Conservation (phyloP, 2,113 vertebrate species). For the Lophochroa leadbeateri region DNA sequence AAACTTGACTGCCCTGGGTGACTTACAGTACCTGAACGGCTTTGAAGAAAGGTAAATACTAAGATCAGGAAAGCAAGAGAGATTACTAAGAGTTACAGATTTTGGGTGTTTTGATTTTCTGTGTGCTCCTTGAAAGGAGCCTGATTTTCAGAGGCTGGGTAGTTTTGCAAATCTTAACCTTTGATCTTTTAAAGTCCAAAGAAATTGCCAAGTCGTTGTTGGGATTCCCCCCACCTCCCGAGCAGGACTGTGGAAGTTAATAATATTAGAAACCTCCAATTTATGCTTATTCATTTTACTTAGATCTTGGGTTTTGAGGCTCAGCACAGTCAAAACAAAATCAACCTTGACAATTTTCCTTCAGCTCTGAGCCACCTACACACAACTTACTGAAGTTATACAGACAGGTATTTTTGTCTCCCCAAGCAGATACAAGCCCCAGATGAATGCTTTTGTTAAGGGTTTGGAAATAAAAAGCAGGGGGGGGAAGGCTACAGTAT, state of each 20-base stretch:
- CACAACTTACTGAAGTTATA: neutral
- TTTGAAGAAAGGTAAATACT: neutral
- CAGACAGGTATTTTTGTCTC: neutral
- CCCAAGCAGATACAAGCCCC: neutral
- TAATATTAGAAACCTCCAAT: neutral
- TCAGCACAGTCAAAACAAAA: neutral
- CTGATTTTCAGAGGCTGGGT: neutral
- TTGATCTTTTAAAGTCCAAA: neutral
- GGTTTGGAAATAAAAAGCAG: neutral
- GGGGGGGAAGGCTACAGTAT: neutral
- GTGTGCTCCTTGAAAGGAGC: neutral
- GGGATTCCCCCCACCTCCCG: rapidly evolving
- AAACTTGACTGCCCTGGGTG: neutral
- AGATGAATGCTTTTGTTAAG: neutral
- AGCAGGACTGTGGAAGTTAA: neutral
- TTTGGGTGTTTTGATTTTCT: neutral
- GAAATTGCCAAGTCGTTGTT: neutral
- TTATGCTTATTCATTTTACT: neutral
- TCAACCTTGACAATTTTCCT: neutral
- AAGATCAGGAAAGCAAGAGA: neutral
- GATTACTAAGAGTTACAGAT: neutral
- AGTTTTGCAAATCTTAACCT: neutral
- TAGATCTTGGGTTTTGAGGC: neutral
- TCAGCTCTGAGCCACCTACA: neutral
- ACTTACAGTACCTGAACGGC: neutral